A percentile compares a stretch with the other conserved stretches of the same genome.
These are phyloP conservation scores for Drosophila fungiperda DNA, from an alignment of 2,888 invertebrate species.

Conservation along the genomic window DNA sequence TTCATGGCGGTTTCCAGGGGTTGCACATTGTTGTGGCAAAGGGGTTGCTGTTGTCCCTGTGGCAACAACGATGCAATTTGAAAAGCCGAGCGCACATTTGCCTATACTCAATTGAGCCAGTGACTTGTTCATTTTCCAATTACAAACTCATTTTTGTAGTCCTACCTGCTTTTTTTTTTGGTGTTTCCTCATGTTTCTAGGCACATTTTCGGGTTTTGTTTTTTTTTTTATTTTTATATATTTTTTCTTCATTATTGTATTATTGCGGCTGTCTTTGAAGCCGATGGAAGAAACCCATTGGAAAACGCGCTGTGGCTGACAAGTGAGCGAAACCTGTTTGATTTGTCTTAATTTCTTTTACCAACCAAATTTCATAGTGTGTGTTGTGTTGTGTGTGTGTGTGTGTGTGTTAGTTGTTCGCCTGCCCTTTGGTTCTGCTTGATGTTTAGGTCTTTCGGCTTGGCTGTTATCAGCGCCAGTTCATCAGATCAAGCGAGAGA, in stretches of 20 bases:
- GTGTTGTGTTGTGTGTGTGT: slow-evolving; percentile 13
- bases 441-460: slow-evolving; percentile 17
- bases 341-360: slow-evolving; percentile 72
- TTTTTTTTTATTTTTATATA: neutral
- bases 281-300: slow-evolving; percentile 6
- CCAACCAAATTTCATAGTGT: slow-evolving; percentile 44
- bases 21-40: neutral
- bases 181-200: slow-evolving; percentile 9
- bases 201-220: slow-evolving; percentile 12
- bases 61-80: neutral
- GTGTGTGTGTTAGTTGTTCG: slow-evolving; percentile 14
- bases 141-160: slow-evolving; percentile 57
- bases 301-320: slow-evolving; percentile 26
- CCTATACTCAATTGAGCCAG: slow-evolving; percentile 35
- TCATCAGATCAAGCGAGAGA: slow-evolving; percentile 54
- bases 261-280: slow-evolving; percentile 37
- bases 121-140: slow-evolving; percentile 69
- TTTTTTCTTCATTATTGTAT: neutral
- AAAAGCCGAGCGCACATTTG: neutral
- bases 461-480: slow-evolving; percentile 56
- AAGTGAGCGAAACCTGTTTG: slow-evolving; percentile 65
- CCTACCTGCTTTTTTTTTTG: slow-evolving; percentile 16
- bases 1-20: slow-evolving; percentile 17
- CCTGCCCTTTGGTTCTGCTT: slow-evolving; percentile 11
- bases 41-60: slow-evolving; percentile 9